A percentile compares a stretch with the other conserved stretches of the same genome.
Conservation (phyloP, 2,888 invertebrate genomes). For the Lepetodrilus schrolli region DNA sequence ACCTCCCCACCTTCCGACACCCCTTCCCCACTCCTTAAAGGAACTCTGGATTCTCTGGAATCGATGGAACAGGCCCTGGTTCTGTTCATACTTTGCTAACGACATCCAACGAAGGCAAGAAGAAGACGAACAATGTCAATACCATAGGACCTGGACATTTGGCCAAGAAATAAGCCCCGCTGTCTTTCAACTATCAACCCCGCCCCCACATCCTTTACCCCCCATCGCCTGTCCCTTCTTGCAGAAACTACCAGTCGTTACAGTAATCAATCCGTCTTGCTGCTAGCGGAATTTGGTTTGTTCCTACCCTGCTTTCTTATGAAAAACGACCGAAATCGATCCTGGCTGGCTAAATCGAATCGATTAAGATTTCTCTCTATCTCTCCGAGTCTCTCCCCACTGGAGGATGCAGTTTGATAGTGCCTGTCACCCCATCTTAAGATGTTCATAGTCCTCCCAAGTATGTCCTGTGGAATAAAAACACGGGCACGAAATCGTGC, state of each 20-base stretch:
- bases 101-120: not conserved
- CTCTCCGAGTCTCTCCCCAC: no score
- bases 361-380: slow-evolving; percentile 14
- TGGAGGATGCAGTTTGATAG: not conserved
- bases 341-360: slow-evolving; percentile 28
- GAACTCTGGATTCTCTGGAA: not conserved
- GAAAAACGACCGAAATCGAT: slow-evolving; percentile 27
- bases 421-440: slow-evolving; percentile 13
- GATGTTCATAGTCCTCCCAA: no score
- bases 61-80: not conserved
- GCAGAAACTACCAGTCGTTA: not conserved
- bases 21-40: not conserved
- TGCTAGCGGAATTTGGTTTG: slow-evolving; percentile 15
- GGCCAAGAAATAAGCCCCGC: not conserved
- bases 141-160: not conserved
- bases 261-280: not conserved
- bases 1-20: no score
- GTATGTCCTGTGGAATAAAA: not conserved
- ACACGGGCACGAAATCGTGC: not conserved
- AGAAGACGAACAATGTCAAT: not conserved
- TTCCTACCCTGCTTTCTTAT: slow-evolving; percentile 11
- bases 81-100: not conserved
- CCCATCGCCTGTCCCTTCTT: not conserved
- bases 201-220: not conserved
- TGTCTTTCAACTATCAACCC: not conserved